Evolutionary conservation across 2,113 vertebrate genomes (phyloP), one percentile per base, ranked within the genome.

Genomic region (Gambusia affinis): DNA sequence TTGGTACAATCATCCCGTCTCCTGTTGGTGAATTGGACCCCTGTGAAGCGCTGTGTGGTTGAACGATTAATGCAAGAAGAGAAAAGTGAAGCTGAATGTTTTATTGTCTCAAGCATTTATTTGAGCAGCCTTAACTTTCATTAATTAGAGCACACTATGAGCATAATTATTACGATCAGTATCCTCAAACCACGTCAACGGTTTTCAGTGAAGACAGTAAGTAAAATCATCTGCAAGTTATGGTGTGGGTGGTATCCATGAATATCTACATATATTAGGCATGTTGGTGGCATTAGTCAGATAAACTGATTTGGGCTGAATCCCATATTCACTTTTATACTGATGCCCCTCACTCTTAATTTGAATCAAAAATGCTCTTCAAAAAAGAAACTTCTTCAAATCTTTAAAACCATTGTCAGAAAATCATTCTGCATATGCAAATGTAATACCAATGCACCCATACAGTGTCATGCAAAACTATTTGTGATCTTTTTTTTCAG

Each of bases 1-100:
- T 81, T 84, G 87, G 54, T 74, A 81, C 81, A 86, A 87, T 85
- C 71, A 89, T 83, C 69, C 4, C 1, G 37, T 67, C 64, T 42
- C 64, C n/a, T 67, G 64, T 44, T 67, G 37, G 35, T 42, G n/a
- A 67, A 42, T 67, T 19, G 35, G 14, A 75, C 77, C 72, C 78
- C 24, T 64, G 27, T 85, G 69, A 81, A 82, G 60, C 76, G 78
- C 75, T 77, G 80, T 79, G 76, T 81, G 60, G 78, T 60, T 39
- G 27, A 70, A 64, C 80, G 47, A 80, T 85, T 54, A 88, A 76
- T 73, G 72, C 51, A 57, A 24, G 63, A 42, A 31, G 64, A 69
- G 37, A 78, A 64, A 66, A 73, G 35, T 28, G 64, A 66, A 82
- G 51, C 65, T 72, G 44, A 42, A 64, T 62, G 66, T 66, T 54